A percentile compares a stretch with the other conserved stretches of the same genome.
Conservation (phyloP, 2,797 vertebrate species). For the Onychomys torridus region DNA sequence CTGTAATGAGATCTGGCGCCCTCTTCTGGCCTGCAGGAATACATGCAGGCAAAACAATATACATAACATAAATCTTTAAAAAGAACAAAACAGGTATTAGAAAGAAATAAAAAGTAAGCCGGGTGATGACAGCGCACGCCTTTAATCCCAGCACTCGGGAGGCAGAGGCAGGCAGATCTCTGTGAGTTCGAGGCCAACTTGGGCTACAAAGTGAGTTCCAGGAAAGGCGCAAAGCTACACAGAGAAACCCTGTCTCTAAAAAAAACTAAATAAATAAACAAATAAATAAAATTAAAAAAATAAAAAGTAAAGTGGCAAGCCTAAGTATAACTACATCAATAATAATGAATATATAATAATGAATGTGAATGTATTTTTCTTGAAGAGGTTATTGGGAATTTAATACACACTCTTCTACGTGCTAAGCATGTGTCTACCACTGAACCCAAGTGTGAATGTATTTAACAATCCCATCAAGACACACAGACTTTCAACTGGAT, state of each 20-base stretch:
- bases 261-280: no score
- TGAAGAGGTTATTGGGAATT: not conserved
- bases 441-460: not conserved
- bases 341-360: not conserved
- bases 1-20: no score
- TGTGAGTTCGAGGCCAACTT: no score
- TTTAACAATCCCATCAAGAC: not conserved
- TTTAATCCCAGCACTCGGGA: no score
- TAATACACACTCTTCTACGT: not conserved
- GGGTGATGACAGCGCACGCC: no score
- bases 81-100: not conserved
- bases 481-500: not conserved
- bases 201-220: no score
- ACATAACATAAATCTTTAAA: not conserved
- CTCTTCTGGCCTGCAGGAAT: no score
- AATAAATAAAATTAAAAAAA: no score
- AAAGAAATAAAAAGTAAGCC: not conserved
- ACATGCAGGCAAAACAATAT: no score
- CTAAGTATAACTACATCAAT: not conserved
- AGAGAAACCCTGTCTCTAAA: no score
- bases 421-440: not conserved
- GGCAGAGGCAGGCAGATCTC: no score
- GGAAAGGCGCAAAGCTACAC: no score
- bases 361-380: not conserved
- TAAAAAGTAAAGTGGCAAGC: not conserved